Evolutionary conservation across 1,140 invertebrate genomes (phyloP).

Genomic region (Gonatopus flavifemur): DNA sequence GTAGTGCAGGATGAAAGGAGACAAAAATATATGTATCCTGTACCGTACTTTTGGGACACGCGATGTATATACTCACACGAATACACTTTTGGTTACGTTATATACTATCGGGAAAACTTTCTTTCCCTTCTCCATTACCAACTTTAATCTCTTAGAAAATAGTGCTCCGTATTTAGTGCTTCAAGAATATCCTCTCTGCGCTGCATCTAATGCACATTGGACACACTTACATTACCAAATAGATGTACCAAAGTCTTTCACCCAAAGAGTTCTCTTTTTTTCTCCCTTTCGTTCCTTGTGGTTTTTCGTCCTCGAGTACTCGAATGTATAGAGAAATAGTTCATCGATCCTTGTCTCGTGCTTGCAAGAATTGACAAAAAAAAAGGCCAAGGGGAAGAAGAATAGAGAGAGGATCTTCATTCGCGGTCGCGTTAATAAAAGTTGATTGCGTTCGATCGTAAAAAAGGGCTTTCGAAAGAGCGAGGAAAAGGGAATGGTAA

Average conservation of each 20-base stretch:
- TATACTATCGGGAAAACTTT: too few species aligned
- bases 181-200: slow-evolving; percentile 31
- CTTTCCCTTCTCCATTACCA: slow-evolving; percentile 22
- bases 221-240: too few species aligned
- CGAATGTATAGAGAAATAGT: slow-evolving; percentile 18
- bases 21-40: too few species aligned
- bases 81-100: too few species aligned
- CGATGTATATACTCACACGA: too few species aligned
- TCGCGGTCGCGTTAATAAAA: background rate
- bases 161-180: slow-evolving; percentile 31
- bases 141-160: slow-evolving; percentile 32
- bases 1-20: too few species aligned
- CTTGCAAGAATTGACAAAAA: background rate
- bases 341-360: slow-evolving; percentile 27
- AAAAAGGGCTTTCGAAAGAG: background rate
- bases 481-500: slow-evolving; percentile 6
- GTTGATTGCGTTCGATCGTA: too few species aligned
- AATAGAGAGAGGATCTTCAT: slow-evolving; percentile 8
- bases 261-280: background rate
- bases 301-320: background rate
- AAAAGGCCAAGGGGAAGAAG: slow-evolving; percentile 1
- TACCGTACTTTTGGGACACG: too few species aligned
- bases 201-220: too few species aligned
- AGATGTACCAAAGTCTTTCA: too few species aligned
- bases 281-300: background rate